Percentiles rank a stretch among this genome's conserved stretches.
Evolutionary conservation across 2,113 vertebrate genomes (phyloP).

Genomic region (Megaceryle torquata): DNA sequence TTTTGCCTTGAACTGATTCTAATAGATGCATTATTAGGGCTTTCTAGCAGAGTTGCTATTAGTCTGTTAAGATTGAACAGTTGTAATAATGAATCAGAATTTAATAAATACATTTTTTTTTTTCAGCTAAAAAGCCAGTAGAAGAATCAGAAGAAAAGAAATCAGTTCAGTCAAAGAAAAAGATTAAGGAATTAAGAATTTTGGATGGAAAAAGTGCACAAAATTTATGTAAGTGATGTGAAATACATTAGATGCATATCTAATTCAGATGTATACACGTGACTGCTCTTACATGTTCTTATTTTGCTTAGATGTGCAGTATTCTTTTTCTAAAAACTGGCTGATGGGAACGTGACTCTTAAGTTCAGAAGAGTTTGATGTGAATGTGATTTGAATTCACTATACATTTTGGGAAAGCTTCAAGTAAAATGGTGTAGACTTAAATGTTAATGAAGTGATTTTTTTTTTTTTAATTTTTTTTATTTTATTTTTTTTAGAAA

Average conservation of each 20-base stretch:
- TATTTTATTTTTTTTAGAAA: not conserved
- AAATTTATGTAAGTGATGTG: slow-evolving; percentile 89
- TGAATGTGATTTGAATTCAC: not conserved
- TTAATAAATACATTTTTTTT: slow-evolving; percentile 59
- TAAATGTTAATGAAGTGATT: not conserved
- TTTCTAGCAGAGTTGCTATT: not conserved
- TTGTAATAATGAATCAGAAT: not conserved
- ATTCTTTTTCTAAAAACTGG: not conserved
- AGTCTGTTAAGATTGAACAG: not conserved
- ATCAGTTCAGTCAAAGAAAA: slow-evolving; percentile 84
- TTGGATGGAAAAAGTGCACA: slow-evolving; percentile 92
- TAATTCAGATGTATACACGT: not conserved
- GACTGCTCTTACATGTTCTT: rapidly evolving
- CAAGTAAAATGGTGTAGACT: not conserved
- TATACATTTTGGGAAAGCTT: not conserved
- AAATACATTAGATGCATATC: not conserved
- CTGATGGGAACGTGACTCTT: not conserved
- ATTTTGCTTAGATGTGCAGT: not conserved
- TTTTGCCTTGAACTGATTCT: not conserved
- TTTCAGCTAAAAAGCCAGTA: slow-evolving; percentile 81
- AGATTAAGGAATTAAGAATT: slow-evolving; percentile 89
- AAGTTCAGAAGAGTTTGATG: not conserved
- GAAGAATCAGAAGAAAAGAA: slow-evolving; percentile 83
- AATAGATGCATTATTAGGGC: not conserved
- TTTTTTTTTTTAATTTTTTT: not conserved